Conservation (phyloP, 2,113 vertebrate genomes). For the Peromyscus polionotus region DNA sequence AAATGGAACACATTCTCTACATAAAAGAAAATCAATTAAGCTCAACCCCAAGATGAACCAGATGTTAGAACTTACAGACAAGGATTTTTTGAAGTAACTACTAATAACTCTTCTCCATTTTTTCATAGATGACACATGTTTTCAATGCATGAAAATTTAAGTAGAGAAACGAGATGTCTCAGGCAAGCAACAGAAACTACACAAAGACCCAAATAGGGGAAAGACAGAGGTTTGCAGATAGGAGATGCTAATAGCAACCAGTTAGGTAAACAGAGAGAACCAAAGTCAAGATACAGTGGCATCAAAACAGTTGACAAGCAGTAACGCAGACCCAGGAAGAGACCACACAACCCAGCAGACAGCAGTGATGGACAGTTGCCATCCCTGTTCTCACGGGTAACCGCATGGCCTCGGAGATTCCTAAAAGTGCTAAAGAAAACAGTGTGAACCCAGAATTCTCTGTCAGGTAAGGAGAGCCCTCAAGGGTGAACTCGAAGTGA, state of each 20-base stretch:
- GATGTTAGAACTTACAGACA: slow-evolving; percentile 73
- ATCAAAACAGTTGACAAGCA: slow-evolving; percentile 18
- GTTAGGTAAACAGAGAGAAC: slow-evolving; percentile 17
- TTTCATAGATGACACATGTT: slow-evolving; percentile 64
- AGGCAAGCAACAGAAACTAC: slow-evolving; percentile 56
- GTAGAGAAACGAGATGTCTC: slow-evolving; percentile 55
- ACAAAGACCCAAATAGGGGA: slow-evolving; percentile 1
- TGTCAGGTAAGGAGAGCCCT: slow-evolving; percentile 27
- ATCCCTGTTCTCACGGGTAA: not conserved
- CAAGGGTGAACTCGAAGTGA: slow-evolving; percentile 7
- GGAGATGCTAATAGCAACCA: slow-evolving; percentile 48
- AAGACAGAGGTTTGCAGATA: slow-evolving; percentile 23
- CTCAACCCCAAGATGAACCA: slow-evolving; percentile 72
- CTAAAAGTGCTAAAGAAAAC: slow-evolving; percentile 15
- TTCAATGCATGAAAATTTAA: slow-evolving; percentile 64
- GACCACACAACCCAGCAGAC: not conserved
- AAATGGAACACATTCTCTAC: slow-evolving; percentile 64
- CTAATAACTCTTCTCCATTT: slow-evolving; percentile 32
- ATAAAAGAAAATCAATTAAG: slow-evolving; percentile 71
- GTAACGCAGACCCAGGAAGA: not conserved
- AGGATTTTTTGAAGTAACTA: slow-evolving; percentile 66
- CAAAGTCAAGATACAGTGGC: not conserved
- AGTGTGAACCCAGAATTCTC: slow-evolving; percentile 27
- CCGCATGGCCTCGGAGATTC: not conserved
- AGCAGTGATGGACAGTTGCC: not conserved